phyloP scores from a whole-genome alignment of 2,888 invertebrate genomes.

The Ditula angustiorana region DNA sequence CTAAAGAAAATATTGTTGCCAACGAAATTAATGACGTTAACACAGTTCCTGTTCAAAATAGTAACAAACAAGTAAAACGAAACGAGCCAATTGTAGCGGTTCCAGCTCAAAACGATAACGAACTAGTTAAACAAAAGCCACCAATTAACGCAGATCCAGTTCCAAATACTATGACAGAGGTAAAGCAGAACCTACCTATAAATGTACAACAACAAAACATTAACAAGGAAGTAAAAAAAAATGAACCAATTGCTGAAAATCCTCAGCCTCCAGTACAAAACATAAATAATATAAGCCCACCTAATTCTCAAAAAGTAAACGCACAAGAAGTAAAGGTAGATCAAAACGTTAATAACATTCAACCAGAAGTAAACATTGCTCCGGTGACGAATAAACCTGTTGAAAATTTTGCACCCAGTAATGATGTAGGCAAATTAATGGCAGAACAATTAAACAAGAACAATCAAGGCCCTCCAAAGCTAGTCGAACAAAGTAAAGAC shows the following conservation, averaged over 20 bases:
- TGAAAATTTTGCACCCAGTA: constrained; percentile 15
- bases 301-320: constrained; percentile 2
- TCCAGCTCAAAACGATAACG: constrained; percentile 11
- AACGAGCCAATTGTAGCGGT: constrained; percentile 12
- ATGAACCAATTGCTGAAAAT: constrained; percentile 17
- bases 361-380: constrained; percentile 23
- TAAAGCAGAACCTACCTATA: constrained; percentile 13
- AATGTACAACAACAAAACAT: constrained; percentile 7
- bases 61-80: constrained; percentile 20
- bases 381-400: constrained; percentile 23
- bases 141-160: neutral
- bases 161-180: neutral
- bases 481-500: constrained; percentile 37
- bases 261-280: constrained; percentile 1
- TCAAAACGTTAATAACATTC: constrained; percentile 2
- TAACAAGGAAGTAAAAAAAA: constrained; percentile 1
- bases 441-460: constrained; percentile 7
- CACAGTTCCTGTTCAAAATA: constrained; percentile 16
- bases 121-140: constrained; percentile 11
- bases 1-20: neutral
- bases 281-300: constrained; percentile 11
- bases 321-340: constrained; percentile 2
- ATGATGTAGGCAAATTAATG: constrained; percentile 8
- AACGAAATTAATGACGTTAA: constrained; percentile 25
- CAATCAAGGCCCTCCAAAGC: constrained; percentile 18